Evolutionary conservation across 2,797 vertebrate genomes (phyloP).

Genomic region (Urosaurus nigricauda): DNA sequence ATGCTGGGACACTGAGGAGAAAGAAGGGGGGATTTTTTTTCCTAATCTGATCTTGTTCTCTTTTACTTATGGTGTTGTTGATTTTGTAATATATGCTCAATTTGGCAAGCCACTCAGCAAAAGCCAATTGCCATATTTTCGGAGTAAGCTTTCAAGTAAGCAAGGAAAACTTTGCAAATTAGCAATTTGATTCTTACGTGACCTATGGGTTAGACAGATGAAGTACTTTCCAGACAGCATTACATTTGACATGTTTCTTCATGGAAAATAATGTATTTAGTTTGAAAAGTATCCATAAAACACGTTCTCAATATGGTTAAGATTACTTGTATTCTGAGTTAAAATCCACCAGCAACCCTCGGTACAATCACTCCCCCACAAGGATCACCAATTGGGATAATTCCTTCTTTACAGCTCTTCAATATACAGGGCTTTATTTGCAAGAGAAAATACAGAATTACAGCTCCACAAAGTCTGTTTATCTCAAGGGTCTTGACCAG

Average conservation of each 20-base stretch:
- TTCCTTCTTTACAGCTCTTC: slow-evolving; percentile 10
- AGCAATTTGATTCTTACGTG: not conserved
- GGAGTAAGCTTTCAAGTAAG: not conserved
- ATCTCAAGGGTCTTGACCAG: slow-evolving; percentile 89
- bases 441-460: slow-evolving; percentile 51
- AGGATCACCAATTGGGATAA: not conserved
- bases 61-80: too few species aligned
- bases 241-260: too few species aligned
- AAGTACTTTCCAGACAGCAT: too few species aligned
- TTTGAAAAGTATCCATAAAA: not conserved
- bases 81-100: not conserved
- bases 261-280: not conserved
- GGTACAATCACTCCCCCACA: not conserved
- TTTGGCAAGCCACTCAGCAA: not conserved
- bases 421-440: slow-evolving; percentile 73
- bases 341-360: not conserved
- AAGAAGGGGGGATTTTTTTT: not conserved
- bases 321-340: not conserved
- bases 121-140: not conserved
- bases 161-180: not conserved
- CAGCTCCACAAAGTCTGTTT: slow-evolving; percentile 45
- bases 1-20: not conserved
- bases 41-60: too few species aligned
- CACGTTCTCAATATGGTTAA: not conserved
- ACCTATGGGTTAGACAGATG: not conserved